Percentiles rank a stretch among this genome's conserved stretches.
These are phyloP conservation scores for Theonella swinhoei DNA, from an alignment of 37 sponge, comb jelly and placozoan species.

Conservation along the genomic window DNA sequence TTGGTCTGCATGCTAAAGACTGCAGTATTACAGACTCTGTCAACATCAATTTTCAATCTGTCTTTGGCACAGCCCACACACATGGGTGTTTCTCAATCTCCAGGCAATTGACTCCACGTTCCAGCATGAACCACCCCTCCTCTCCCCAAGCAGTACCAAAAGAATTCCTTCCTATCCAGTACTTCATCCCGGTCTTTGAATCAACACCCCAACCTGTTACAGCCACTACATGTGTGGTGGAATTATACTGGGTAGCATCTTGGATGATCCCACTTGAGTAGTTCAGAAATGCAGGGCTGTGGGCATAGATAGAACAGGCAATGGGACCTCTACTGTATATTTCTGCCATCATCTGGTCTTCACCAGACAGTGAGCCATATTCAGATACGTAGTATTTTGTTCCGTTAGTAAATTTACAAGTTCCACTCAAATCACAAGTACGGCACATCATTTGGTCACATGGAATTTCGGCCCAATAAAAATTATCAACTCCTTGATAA, in stretches of 20 bases:
- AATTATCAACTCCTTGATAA: conserved; percentile 53
- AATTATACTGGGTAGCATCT: conserved; percentile 56
- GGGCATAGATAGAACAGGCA: conserved; percentile 85
- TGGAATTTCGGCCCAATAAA: conserved; percentile 72
- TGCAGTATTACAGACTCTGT: neutral
- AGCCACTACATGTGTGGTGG: conserved; percentile 76
- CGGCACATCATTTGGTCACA: conserved; percentile 69
- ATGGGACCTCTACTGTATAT: conserved; percentile 80
- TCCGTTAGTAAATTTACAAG: conserved; percentile 52
- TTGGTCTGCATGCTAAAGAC: too few species aligned
- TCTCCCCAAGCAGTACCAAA: conserved; percentile 88
- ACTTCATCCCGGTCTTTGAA: conserved; percentile 42
- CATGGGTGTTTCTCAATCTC: conserved; percentile 70
- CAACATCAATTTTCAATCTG: neutral
- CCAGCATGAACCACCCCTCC: conserved; percentile 78
- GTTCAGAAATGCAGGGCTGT: conserved; percentile 57
- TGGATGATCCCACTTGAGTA: conserved; percentile 64
- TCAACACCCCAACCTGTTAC: conserved; percentile 77
- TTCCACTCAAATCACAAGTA: conserved; percentile 51
- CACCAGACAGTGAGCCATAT: conserved; percentile 69
- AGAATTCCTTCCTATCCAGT: conserved; percentile 84
- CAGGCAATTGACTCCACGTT: conserved; percentile 71
- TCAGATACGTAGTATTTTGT: conserved; percentile 49
- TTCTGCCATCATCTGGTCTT: conserved; percentile 75
- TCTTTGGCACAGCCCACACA: conserved; percentile 74